Evolutionary conservation across 2,113 vertebrate genomes (phyloP), one percentile per base, ranked within the genome.

Genomic region (Melierax canorus): DNA sequence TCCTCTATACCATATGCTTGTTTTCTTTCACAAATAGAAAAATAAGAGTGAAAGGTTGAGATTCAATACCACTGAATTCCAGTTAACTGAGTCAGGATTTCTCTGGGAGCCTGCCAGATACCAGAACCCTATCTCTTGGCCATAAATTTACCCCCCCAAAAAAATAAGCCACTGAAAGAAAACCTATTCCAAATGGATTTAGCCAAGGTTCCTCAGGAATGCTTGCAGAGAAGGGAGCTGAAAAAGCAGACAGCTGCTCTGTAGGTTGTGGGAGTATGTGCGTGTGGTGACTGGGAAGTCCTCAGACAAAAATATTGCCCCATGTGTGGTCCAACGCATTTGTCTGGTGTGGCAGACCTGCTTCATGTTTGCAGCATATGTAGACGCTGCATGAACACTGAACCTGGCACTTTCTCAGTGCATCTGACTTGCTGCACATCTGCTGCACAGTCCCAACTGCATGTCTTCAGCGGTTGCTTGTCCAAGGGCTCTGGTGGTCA

Each of bases 281-380:
- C 6, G 2, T 3, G 10, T 4, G 63, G 23, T 32, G 48, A 2
- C 15, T 34, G 16, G 48, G 60, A 62, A 27, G 20, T 18, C 48
- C 53, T 83, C 43, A 22, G 66, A 30, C 16, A 62, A 41, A 78
- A 90, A 46, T 39, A n/a, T 2, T 34, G 34, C 2, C 36, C 34
- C 3, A 2, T 4, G 12, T 15, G 13, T 7, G 13, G 4, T 56
- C 21, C 18, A 11, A 43, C 3, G 0, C 15, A 1, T n/a, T 43
- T 50, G 67, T n/a, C 32, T 62, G 71, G 24, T 4, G 6, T 4
- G 27, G 23, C 45, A 48, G 7, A 20, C 10, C 30, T 12, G 0
- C 24, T 48, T 20, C 0, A 0, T 29, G 62, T 43, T 64, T 0
- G 0, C 32, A 27, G 63, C n/a, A 5, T 2, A 0, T 5, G 20